These are phyloP conservation scores for Calliscelio sp. DNA, from an alignment of 2,888 invertebrate genomes.

Conservation along the genomic window DNA sequence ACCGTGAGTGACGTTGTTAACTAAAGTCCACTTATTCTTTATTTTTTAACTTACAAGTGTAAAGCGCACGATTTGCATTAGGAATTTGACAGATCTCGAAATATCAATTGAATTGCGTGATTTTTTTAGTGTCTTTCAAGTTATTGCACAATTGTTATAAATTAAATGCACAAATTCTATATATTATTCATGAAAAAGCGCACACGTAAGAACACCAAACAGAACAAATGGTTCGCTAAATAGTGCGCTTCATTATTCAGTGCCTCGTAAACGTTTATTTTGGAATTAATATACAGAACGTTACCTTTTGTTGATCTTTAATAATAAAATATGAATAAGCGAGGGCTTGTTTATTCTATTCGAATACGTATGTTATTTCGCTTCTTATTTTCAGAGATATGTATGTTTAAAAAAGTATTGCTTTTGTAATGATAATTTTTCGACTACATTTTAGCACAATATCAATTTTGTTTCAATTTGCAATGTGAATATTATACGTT, in stretches of 20 bases:
- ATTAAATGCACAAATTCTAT: not conserved
- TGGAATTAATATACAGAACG: constrained; percentile 58
- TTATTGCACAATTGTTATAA: not conserved
- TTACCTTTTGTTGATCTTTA: constrained; percentile 57
- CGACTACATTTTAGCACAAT: not conserved
- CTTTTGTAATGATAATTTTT: not conserved
- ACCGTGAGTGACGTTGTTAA: no score
- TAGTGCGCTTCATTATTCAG: constrained; percentile 56
- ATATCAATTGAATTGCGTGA: no score
- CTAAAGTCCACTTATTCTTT: no score
- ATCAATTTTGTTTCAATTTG: no score
- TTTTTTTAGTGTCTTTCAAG: not conserved
- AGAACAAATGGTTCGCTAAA: constrained; percentile 47
- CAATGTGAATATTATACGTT: no score
- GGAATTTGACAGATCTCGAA: no score
- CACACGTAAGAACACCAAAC: constrained; percentile 46
- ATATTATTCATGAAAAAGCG: constrained; percentile 33
- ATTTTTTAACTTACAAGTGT: no score
- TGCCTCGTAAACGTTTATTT: constrained; percentile 48
- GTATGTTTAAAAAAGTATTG: constrained; percentile 4
- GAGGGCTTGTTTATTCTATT: constrained; percentile 27
- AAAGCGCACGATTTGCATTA: no score
- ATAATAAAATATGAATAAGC: constrained; percentile 41
- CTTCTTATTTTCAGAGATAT: constrained; percentile 7
- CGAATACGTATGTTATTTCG: constrained; percentile 7